These are phyloP conservation scores for Atta colombica DNA, from an alignment of 1,140 invertebrate species.

Conservation along the genomic window DNA sequence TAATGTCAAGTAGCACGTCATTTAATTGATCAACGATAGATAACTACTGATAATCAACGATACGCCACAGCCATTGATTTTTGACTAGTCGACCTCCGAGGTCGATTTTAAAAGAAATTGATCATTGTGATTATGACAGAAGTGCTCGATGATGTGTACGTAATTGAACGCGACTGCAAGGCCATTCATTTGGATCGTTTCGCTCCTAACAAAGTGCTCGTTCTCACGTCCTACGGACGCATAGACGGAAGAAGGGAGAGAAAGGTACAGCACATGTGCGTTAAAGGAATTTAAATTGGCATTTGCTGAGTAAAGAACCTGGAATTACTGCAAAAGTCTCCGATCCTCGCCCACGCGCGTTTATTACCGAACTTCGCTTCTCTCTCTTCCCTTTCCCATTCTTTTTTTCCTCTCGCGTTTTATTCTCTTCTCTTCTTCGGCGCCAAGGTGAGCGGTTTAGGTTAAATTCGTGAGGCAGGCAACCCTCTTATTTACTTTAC, in stretches of 20 bases:
- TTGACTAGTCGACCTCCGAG: not conserved
- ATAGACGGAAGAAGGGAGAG: conserved; percentile 34
- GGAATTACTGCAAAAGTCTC: conserved; percentile 83
- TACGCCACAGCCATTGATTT: conserved; percentile 21
- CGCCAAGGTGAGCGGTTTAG: conserved; percentile 80
- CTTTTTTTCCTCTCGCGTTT: conserved; percentile 44
- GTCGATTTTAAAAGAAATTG: conserved; percentile 11
- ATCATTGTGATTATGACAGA: conserved; percentile 35
- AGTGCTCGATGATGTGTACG: conserved; percentile 34
- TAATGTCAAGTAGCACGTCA: conserved; percentile 25
- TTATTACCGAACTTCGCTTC: conserved; percentile 76
- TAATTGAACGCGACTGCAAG: conserved; percentile 44
- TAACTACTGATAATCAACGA: not conserved
- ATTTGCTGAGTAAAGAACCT: conserved; percentile 78
- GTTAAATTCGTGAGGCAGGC: conserved; percentile 81
- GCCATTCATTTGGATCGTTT: conserved; percentile 26
- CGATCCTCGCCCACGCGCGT: conserved; percentile 82
- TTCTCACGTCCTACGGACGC: conserved; percentile 75
- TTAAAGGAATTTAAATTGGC: conserved; percentile 84
- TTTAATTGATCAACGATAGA: conserved; percentile 35
- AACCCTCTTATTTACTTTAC: conserved; percentile 83
- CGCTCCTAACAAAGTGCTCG: conserved; percentile 70
- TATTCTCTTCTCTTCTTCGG: conserved; percentile 62
- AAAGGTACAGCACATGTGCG: conserved; percentile 64
- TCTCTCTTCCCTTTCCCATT: conserved; percentile 38